Evolutionary conservation across 23 tunicate species (phyloP).

Genomic region (Ascidia mentula): DNA sequence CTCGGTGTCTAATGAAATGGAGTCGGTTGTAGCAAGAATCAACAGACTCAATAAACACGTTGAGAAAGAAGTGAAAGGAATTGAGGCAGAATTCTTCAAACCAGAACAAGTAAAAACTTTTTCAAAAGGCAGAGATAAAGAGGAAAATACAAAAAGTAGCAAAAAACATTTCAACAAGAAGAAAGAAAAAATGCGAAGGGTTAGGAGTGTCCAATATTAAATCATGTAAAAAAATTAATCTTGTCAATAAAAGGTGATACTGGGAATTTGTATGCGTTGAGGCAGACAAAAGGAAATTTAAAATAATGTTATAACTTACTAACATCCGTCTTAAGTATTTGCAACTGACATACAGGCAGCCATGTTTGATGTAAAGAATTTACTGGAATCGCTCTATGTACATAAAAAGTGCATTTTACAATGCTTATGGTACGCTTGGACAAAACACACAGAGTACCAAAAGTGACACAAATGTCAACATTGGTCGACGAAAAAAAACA

Average conservation of each 20-base stretch:
- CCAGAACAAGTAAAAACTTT: conserved; percentile 46
- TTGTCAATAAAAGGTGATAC: background rate
- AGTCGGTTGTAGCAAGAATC: conserved; percentile 28
- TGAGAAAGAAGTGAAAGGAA: conserved; percentile 23
- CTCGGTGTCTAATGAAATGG: conserved; percentile 40
- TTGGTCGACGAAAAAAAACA: background rate
- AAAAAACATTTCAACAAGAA: conserved; percentile 75
- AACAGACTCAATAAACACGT: conserved; percentile 30
- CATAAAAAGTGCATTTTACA: conserved; percentile 1
- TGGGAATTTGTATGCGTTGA: background rate
- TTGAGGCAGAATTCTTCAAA: conserved; percentile 62
- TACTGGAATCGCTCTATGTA: background rate
- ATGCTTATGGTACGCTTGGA: background rate
- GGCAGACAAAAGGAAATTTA: background rate
- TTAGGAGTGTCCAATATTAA: conserved; percentile 33
- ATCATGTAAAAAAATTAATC: background rate
- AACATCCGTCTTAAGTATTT: no score
- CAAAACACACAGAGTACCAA: background rate
- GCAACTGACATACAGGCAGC: background rate
- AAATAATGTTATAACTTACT: background rate
- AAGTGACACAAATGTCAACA: background rate
- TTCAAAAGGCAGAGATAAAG: conserved; percentile 33
- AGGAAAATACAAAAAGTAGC: background rate
- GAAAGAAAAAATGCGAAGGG: conserved; percentile 73
- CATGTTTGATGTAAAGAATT: background rate